Conservation (phyloP, 2,797 vertebrate species). For the Vireo griseus region DNA sequence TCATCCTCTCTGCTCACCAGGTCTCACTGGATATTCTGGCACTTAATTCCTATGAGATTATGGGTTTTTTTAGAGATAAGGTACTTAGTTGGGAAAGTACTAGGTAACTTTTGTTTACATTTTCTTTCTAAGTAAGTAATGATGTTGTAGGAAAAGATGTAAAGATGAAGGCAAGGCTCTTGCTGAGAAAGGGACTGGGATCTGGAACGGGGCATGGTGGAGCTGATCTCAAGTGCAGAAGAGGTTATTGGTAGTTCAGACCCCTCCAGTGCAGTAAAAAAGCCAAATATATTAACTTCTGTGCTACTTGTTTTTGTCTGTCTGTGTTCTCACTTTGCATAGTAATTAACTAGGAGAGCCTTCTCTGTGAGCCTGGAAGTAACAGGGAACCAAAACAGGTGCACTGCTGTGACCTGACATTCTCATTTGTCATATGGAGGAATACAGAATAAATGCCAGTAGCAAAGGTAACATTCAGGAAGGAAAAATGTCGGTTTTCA, state of each 20-base stretch:
- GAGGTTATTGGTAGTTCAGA: not conserved
- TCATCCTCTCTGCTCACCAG: not conserved
- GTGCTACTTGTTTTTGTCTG: not conserved
- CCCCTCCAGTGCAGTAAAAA: not conserved
- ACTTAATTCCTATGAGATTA: not conserved
- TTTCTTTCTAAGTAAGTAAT: not conserved
- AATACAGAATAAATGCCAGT: slow-evolving; percentile 72
- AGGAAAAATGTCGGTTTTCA: slow-evolving; percentile 69
- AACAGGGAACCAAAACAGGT: slow-evolving; percentile 53
- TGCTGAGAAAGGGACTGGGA: not conserved
- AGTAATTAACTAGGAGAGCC: slow-evolving; percentile 56
- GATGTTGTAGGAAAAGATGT: not conserved
- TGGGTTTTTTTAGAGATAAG: not conserved
- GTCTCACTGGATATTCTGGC: not conserved
- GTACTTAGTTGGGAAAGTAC: not conserved
- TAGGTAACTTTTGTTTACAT: not conserved
- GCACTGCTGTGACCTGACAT: slow-evolving; percentile 70
- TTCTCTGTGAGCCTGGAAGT: slow-evolving; percentile 47
- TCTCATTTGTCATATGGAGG: slow-evolving; percentile 61
- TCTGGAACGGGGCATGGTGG: not conserved
- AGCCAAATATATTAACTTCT: not conserved
- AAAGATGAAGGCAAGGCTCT: not conserved
- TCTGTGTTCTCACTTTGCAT: slow-evolving; percentile 52
- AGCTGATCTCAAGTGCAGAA: not conserved
- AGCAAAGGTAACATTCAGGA: slow-evolving; percentile 59